Evolutionary conservation across 2,888 invertebrate genomes (phyloP).

Genomic region (Timema cristinae): DNA sequence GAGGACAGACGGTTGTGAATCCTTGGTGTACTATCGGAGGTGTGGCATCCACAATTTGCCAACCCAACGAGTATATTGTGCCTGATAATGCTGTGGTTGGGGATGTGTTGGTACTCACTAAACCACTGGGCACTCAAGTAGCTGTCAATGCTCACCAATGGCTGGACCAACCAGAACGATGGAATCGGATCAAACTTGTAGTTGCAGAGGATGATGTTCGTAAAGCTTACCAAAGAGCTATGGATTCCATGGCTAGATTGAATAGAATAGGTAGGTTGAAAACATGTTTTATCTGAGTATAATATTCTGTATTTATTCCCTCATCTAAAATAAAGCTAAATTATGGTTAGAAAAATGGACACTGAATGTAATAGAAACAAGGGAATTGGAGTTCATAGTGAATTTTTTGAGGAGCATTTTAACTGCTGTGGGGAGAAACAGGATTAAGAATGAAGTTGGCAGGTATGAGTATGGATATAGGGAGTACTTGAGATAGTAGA

Average conservation of each 20-base stretch:
- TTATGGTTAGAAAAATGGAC: no score
- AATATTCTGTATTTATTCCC: no score
- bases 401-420: no score
- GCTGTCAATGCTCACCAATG: conserved; percentile 78
- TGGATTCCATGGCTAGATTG: conserved; percentile 75
- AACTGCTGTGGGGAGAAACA: no score
- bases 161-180: conserved; percentile 75
- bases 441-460: no score
- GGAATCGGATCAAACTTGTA: conserved; percentile 62
- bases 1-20: conserved; percentile 72
- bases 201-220: conserved; percentile 65
- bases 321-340: no score
- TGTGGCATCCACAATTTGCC: conserved; percentile 72
- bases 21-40: conserved; percentile 85
- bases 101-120: conserved; percentile 78
- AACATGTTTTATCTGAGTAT: no score
- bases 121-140: conserved; percentile 81
- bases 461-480: no score
- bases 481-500: no score
- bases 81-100: conserved; percentile 72
- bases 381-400: no score
- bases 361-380: no score
- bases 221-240: conserved; percentile 65
- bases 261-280: conserved; percentile 53
- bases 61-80: conserved; percentile 69